These are phyloP conservation scores for Contarinia nasturtii DNA, from an alignment of 1,140 invertebrate species.

Conservation along the genomic window DNA sequence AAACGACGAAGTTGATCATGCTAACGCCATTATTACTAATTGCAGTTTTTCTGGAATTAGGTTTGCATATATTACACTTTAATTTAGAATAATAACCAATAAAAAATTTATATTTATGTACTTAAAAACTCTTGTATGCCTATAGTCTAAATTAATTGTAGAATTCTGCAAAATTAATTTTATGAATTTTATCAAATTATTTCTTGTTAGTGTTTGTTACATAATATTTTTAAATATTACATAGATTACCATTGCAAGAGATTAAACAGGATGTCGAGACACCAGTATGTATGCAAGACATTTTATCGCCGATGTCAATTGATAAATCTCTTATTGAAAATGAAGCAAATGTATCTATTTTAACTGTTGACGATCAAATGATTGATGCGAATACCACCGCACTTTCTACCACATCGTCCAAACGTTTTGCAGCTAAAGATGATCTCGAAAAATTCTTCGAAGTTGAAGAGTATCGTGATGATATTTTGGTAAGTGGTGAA, in stretches of 20 bases:
- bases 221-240: conserved; percentile 31
- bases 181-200: too few relatives aligned
- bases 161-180: too few relatives aligned
- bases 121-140: too few relatives aligned
- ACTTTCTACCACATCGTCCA: conserved; percentile 16
- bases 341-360: neutral
- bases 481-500: conserved; percentile 39
- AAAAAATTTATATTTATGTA: too few relatives aligned
- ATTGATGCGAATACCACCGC: conserved; percentile 11
- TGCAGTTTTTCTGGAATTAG: conserved; percentile 23
- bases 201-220: conserved; percentile 54
- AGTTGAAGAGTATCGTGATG: conserved; percentile 49
- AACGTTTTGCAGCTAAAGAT: conserved; percentile 8
- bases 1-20: too few relatives aligned
- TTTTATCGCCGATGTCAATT: conserved; percentile 19
- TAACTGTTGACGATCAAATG: neutral
- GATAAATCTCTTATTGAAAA: conserved; percentile 11
- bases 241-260: neutral
- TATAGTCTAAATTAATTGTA: too few relatives aligned
- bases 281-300: conserved; percentile 22
- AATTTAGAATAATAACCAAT: conserved; percentile 40
- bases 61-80: too few relatives aligned
- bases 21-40: conserved; percentile 16
- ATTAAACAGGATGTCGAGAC: conserved; percentile 8
- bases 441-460: conserved; percentile 32